phyloP scores from a whole-genome alignment of 2,113 vertebrate species.

The Poeciliopsis retropinna region DNA sequence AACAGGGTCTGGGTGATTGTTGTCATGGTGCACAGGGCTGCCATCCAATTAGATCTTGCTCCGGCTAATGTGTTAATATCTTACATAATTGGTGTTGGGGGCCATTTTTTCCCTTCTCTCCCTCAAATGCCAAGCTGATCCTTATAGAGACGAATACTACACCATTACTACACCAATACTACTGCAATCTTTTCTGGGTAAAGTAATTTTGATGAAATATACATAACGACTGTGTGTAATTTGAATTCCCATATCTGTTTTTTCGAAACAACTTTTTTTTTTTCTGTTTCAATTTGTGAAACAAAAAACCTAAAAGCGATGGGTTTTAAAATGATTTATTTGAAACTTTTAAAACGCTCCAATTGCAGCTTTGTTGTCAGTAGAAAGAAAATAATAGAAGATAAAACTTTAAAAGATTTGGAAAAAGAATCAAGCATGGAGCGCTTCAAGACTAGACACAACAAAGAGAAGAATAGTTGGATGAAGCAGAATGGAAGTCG shows the following conservation, averaged over 20 bases:
- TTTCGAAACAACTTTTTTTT: constrained; percentile 49
- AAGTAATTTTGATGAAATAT: constrained; percentile 68
- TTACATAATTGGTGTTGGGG: constrained; percentile 79
- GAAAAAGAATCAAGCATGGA: constrained; percentile 35
- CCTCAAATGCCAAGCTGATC: constrained; percentile 71
- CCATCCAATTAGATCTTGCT: constrained; percentile 77
- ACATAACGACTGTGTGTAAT: constrained; percentile 54
- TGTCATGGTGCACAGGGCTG: constrained; percentile 77
- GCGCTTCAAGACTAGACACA: constrained; percentile 43
- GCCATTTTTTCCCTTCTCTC: constrained; percentile 69
- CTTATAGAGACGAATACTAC: constrained; percentile 67
- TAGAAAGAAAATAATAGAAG: constrained; percentile 13
- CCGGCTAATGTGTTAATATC: constrained; percentile 78
- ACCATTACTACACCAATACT: constrained; percentile 72
- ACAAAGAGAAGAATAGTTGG: constrained; percentile 47
- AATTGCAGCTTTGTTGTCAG: constrained; percentile 39
- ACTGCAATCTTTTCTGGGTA: constrained; percentile 63
- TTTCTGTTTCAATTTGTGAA: constrained; percentile 35
- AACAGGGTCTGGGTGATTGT: constrained; percentile 80
- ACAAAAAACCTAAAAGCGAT: constrained; percentile 27
- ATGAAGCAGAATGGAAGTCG: constrained; percentile 41
- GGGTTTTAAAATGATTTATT: constrained; percentile 15
- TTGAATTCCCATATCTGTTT: constrained; percentile 55
- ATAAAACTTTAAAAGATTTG: constrained; percentile 39
- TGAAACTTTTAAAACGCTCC: constrained; percentile 40